Conservation (phyloP, 2,113 vertebrate species). For the Neotragus moschatus region DNA sequence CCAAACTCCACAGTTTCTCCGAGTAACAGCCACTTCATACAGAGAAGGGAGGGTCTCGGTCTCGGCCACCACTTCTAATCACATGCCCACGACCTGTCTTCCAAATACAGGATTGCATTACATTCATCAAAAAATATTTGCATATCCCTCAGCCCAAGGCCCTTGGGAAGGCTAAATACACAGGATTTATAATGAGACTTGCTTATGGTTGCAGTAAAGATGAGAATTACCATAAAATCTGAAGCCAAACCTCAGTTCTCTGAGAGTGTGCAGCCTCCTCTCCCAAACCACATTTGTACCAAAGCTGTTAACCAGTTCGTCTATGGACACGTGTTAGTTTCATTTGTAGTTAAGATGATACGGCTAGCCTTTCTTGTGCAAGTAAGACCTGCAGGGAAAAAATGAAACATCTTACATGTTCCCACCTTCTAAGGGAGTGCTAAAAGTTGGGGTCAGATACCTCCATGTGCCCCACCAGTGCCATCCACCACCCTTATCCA, state of each 20-base stretch:
- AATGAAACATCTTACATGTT: not conserved
- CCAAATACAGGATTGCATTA: accelerated
- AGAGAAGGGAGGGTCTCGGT: too few species aligned
- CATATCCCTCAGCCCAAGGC: not conserved
- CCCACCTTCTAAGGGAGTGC: not conserved
- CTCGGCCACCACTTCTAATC: not conserved
- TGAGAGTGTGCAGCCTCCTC: not conserved
- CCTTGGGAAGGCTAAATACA: not conserved
- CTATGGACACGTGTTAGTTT: not conserved
- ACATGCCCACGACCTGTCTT: not conserved
- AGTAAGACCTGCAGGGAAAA: not conserved
- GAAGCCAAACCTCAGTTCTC: not conserved
- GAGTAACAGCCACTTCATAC: accelerated
- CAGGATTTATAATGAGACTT: too few species aligned
- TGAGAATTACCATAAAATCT: not conserved
- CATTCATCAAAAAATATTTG: not conserved
- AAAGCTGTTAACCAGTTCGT: not conserved
- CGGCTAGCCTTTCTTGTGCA: not conserved
- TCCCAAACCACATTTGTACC: not conserved
- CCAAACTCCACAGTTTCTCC: too few species aligned
- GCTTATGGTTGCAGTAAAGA: not conserved
- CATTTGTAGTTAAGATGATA: not conserved
- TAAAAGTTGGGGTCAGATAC: not conserved
- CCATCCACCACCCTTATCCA: accelerated
- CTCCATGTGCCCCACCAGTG: accelerated